phyloP scores from a whole-genome alignment of 2,113 vertebrate species.

The Halichoerus grypus region DNA sequence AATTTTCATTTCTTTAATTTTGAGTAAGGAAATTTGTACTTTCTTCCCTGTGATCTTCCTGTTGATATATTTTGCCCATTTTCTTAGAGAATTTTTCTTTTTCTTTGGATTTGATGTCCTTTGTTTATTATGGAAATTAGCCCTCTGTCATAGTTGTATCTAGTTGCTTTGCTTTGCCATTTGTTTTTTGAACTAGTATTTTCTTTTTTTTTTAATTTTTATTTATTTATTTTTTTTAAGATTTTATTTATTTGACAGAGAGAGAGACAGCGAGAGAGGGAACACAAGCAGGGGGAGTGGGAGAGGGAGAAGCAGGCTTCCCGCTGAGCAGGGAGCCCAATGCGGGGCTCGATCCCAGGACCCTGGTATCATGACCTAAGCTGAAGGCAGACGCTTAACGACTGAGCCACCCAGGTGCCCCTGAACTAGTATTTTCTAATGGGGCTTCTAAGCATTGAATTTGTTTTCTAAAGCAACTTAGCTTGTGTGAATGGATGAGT shows the following conservation, averaged over 20 bases:
- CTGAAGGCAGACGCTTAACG: too few species aligned
- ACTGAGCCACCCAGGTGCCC: too few species aligned
- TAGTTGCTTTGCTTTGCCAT: not conserved
- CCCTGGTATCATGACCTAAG: too few species aligned
- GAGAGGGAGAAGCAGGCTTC: too few species aligned
- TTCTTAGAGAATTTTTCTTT: constrained; percentile 24
- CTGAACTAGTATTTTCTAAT: constrained; percentile 11
- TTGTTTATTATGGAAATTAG: constrained; percentile 48
- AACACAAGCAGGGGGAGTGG: too few species aligned
- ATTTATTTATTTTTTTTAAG: too few species aligned
- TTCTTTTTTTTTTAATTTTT: not conserved
- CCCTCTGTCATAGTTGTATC: not conserved
- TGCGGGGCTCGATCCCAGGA: too few species aligned
- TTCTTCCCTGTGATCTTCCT: not conserved
- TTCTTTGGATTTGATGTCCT: not conserved
- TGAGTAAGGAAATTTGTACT: not conserved
- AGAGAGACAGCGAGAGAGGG: too few species aligned
- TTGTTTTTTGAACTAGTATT: constrained; percentile 15
- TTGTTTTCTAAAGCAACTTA: not conserved
- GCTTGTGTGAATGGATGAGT: not conserved
- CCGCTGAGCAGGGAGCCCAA: too few species aligned
- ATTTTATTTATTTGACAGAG: too few species aligned
- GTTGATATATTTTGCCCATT: not conserved
- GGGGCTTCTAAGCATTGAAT: not conserved
- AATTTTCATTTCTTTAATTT: constrained; percentile 6